Conservation (phyloP, 2,113 vertebrate genomes). For the Neodon shergylaensis region DNA sequence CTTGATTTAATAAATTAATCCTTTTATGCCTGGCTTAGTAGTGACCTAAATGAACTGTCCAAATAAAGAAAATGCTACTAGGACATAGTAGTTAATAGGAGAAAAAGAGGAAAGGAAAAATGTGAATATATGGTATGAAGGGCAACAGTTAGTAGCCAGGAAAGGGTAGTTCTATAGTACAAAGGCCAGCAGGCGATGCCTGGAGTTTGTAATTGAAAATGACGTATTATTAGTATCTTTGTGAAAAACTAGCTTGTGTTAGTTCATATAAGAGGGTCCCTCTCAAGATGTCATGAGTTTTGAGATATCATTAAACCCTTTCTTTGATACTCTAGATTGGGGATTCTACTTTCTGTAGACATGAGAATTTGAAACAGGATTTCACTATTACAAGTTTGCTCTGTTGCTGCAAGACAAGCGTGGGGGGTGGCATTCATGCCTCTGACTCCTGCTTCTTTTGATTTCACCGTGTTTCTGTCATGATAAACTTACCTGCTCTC, state of each 20-base stretch:
- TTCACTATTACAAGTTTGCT: neutral
- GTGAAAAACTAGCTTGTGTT: neutral
- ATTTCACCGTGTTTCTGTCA: neutral
- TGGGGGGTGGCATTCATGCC: neutral
- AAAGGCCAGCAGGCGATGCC: neutral
- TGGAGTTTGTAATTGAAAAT: neutral
- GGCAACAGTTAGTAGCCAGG: neutral
- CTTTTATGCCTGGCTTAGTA: neutral
- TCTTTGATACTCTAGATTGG: conserved; percentile 28
- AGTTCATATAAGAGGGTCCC: neutral
- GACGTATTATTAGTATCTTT: neutral
- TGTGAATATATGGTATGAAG: neutral
- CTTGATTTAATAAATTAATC: conserved; percentile 1
- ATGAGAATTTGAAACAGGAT: neutral
- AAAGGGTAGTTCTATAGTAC: neutral
- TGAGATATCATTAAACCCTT: neutral
- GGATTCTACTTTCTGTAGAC: neutral
- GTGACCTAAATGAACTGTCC: conserved; percentile 9
- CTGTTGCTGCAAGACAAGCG: neutral
- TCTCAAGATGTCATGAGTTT: neutral
- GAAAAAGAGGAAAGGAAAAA: neutral
- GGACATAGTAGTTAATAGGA: neutral
- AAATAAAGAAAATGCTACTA: conserved; percentile 6
- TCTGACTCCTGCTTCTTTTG: neutral
- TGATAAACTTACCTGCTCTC: conserved; percentile 3